phyloP scores from a whole-genome alignment of 2,113 vertebrate genomes.

The Scolopax mira region DNA sequence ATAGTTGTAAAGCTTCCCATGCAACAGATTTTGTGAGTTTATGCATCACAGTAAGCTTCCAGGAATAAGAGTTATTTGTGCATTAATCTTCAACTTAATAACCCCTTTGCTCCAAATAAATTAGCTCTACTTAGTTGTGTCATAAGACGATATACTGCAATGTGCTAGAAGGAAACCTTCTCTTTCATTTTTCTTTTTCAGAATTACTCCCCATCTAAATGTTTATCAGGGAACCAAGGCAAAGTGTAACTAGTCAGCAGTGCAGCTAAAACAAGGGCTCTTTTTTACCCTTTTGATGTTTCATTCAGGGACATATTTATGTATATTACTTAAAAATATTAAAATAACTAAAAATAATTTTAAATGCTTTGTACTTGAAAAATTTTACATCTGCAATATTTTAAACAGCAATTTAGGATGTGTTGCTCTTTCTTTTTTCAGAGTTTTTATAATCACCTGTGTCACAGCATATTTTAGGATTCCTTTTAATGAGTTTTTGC shows the following conservation, averaged over 20 bases:
- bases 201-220: background rate
- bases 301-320: background rate
- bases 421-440: background rate
- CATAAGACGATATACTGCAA: conserved; percentile 5
- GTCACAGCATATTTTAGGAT: background rate
- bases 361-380: background rate
- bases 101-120: conserved; percentile 36
- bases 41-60: conserved; percentile 23
- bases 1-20: background rate
- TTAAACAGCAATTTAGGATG: background rate
- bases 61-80: conserved; percentile 46
- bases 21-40: conserved; percentile 23
- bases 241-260: background rate
- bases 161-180: background rate
- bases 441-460: background rate
- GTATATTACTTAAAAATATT: background rate
- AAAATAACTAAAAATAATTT: background rate
- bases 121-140: conserved; percentile 22
- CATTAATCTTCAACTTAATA: conserved; percentile 46
- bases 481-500: background rate
- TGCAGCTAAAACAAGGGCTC: background rate
- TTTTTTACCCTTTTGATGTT: background rate
- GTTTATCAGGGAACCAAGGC: background rate
- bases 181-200: background rate
- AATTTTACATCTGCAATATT: background rate